phyloP scores from a whole-genome alignment of 2,113 vertebrate species.

The Mellivora capensis region DNA sequence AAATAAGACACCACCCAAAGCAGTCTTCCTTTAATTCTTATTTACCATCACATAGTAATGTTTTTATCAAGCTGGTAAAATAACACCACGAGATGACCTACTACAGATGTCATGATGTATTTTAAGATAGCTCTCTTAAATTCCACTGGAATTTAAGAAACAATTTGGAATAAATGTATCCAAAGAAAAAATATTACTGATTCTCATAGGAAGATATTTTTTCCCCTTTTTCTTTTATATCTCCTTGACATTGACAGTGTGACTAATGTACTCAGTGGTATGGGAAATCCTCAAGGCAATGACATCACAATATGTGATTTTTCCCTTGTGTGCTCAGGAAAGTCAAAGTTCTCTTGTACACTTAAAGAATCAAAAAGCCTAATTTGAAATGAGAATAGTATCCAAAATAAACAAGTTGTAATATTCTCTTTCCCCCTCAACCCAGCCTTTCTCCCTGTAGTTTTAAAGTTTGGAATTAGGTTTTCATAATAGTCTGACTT shows the following conservation, averaged over 20 bases:
- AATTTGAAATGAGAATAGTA: slow-evolving; percentile 74
- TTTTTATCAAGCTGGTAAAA: background rate
- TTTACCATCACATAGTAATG: background rate
- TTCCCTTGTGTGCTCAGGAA: slow-evolving; percentile 77
- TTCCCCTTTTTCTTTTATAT: slow-evolving; percentile 57
- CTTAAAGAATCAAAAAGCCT: slow-evolving; percentile 79
- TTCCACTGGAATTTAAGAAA: slow-evolving; percentile 35
- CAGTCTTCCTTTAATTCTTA: slow-evolving; percentile 20
- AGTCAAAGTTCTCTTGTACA: slow-evolving; percentile 78
- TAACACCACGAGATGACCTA: background rate
- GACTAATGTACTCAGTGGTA: slow-evolving; percentile 79
- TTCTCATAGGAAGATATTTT: slow-evolving; percentile 55
- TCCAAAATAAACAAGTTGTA: slow-evolving; percentile 80
- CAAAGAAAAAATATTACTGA: slow-evolving; percentile 63
- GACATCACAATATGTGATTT: slow-evolving; percentile 80
- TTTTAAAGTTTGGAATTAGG: slow-evolving; percentile 76
- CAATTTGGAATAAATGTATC: slow-evolving; percentile 21
- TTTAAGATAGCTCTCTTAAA: slow-evolving; percentile 7
- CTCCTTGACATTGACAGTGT: slow-evolving; percentile 72
- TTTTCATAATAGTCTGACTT: slow-evolving; percentile 71
- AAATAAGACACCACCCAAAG: background rate
- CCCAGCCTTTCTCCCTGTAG: background rate
- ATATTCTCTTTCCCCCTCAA: slow-evolving; percentile 59
- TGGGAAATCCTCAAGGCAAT: slow-evolving; percentile 80
- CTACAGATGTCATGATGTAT: background rate